phyloP scores from a whole-genome alignment of 1,140 invertebrate species.

The Globodera rostochiensis region DNA sequence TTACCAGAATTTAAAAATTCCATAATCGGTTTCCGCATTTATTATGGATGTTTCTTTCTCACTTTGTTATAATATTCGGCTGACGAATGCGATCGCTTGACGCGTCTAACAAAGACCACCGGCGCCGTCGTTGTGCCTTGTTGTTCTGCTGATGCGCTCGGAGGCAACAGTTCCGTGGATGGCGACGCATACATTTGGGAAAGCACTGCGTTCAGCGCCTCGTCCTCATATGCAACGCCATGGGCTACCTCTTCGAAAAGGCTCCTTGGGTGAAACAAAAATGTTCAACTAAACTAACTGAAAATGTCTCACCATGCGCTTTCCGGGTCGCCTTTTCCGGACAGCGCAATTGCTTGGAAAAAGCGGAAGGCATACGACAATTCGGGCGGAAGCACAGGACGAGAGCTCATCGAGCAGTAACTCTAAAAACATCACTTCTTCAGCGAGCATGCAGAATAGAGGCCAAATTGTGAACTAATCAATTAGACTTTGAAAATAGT shows the following conservation, averaged over 20 bases:
- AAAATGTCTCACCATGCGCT: slow-evolving; percentile 24
- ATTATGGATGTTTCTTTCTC: no score
- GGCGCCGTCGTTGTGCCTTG: background rate
- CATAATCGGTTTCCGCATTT: background rate
- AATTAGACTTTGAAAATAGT: no score
- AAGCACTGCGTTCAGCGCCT: slow-evolving; percentile 17
- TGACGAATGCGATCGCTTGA: slow-evolving; percentile 30
- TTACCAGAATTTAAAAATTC: background rate
- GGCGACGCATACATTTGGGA: slow-evolving; percentile 20
- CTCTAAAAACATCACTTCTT: slow-evolving; percentile 34
- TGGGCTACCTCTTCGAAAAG: slow-evolving; percentile 22
- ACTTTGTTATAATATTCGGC: slow-evolving; percentile 38
- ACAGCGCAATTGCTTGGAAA: slow-evolving; percentile 47
- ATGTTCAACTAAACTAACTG: background rate
- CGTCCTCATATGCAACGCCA: slow-evolving; percentile 20
- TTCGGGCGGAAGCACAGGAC: slow-evolving; percentile 38
- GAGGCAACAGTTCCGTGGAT: background rate
- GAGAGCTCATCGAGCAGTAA: slow-evolving; percentile 37
- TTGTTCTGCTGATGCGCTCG: background rate
- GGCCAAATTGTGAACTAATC: no score
- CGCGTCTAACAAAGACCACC: background rate
- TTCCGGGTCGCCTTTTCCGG: slow-evolving; percentile 33
- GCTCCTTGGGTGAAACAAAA: background rate
- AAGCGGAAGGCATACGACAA: slow-evolving; percentile 39
- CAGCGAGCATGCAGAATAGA: no score